Percentiles rank a stretch among this genome's conserved stretches.
Conservation (phyloP, 53 echinoderm and acorn worm species). For the Luidia sarsii region DNA sequence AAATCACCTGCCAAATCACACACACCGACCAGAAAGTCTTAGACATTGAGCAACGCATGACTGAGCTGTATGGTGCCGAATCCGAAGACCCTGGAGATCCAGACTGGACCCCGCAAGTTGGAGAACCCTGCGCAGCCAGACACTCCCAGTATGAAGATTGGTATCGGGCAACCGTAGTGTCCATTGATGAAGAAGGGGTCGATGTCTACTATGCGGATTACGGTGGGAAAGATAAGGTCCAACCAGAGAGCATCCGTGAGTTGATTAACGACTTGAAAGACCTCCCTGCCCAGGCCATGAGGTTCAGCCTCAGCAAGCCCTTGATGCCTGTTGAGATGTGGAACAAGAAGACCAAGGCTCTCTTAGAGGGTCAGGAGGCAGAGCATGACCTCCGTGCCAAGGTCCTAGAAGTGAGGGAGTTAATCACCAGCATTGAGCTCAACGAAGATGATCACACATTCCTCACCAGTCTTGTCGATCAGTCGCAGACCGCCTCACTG, state of each 20-base stretch:
- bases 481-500: constrained; percentile 22
- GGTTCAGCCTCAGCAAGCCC: constrained; percentile 49
- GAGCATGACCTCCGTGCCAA: constrained; percentile 46
- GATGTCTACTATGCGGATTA: constrained; percentile 69
- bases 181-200: constrained; percentile 30
- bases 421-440: background rate
- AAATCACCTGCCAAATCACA: constrained; percentile 42
- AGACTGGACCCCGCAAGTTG: constrained; percentile 23
- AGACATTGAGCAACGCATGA: constrained; percentile 44
- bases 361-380: constrained; percentile 27
- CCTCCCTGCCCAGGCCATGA: constrained; percentile 72
- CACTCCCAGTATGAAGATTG: constrained; percentile 78
- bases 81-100: background rate
- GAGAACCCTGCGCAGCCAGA: constrained; percentile 78
- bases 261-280: constrained; percentile 53
- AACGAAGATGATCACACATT: constrained; percentile 37
- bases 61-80: constrained; percentile 22
- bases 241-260: constrained; percentile 36
- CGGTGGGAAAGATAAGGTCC: constrained; percentile 77
- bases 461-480: constrained; percentile 33
- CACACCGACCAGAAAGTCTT: constrained; percentile 41
- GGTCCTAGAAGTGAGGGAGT: constrained; percentile 17
- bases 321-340: constrained; percentile 30
- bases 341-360: constrained; percentile 50
- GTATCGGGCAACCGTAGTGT: constrained; percentile 77